These are phyloP conservation scores for Artibeus lituratus DNA, from an alignment of 2,797 vertebrate genomes.

Conservation along the genomic window DNA sequence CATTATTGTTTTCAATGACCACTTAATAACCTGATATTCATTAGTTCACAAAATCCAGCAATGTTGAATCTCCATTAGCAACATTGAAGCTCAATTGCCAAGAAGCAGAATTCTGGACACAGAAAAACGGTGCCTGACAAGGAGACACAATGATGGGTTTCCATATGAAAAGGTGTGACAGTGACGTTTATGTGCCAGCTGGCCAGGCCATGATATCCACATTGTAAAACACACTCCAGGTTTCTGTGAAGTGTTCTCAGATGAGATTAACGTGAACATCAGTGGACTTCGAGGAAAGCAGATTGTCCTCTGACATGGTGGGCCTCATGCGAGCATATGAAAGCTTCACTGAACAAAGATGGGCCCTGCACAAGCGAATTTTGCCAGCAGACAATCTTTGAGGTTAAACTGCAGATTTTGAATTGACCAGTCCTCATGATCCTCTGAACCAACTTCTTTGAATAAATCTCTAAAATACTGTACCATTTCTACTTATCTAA, in stretches of 20 bases:
- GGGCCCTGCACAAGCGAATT: background rate
- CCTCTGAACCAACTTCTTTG: background rate
- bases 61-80: background rate
- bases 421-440: background rate
- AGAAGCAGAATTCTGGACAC: background rate
- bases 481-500: background rate
- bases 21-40: background rate
- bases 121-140: background rate
- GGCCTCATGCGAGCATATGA: background rate
- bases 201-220: background rate
- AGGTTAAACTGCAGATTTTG: background rate
- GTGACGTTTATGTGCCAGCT: background rate
- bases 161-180: background rate
- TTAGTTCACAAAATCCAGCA: background rate
- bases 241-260: background rate
- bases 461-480: background rate
- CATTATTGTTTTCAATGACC: background rate
- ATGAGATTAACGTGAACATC: background rate
- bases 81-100: background rate
- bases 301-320: background rate
- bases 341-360: background rate
- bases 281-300: background rate
- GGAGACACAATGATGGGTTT: background rate
- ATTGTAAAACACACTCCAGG: background rate
- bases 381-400: background rate